Evolutionary conservation across 1,140 invertebrate species (phyloP), one percentile per base, ranked within the genome.

Genomic region (Popillia japonica): DNA sequence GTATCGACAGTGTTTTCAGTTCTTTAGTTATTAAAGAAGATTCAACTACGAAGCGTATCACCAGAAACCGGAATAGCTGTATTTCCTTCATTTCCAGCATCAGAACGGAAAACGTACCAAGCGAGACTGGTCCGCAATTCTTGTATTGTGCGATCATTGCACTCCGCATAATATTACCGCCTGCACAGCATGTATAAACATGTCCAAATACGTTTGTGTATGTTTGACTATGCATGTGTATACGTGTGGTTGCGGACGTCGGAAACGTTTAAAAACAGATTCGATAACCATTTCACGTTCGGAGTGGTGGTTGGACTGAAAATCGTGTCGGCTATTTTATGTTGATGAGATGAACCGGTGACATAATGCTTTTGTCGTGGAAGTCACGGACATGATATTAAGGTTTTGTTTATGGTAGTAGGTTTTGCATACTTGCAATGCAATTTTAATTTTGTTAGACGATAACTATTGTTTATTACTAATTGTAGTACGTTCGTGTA

Each of bases 291-390:
- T 20, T 34, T 22, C 61, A 68, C 61, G 61, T 68, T 68, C 61
- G 11, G 27, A 22, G 61, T 20, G 22, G 20, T 68, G 61, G 22
- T 22, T 68, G 61, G 20, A n/a, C 48, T 68, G 20, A 34, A 68
- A 68, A 68, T 68, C 61, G 61, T 68, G 61, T 22, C 20, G 27
- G 61, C 22, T 68, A 68, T 68, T 68, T 68, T 68, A 68, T 68
- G 61, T 68, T 22, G 61, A 68, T 68, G 61, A 68, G 61, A 68
- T 68, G 61, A 27, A 68, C 22, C 61, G 22, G 61, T 68, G 61
- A 68, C 61, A 68, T 68, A 68, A 68, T 68, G 22, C 17, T 22
- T 61, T 61, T 61, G 44, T 48, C 8, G 44, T 10, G 10, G n/a
- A 23, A 27, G 7, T 68, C 10, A 10, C 20, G 22, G 61, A 27